Base-by-base conservation (phyloP, 2,888 invertebrate genomes). In the Teinopalpus imperialis region DNA sequence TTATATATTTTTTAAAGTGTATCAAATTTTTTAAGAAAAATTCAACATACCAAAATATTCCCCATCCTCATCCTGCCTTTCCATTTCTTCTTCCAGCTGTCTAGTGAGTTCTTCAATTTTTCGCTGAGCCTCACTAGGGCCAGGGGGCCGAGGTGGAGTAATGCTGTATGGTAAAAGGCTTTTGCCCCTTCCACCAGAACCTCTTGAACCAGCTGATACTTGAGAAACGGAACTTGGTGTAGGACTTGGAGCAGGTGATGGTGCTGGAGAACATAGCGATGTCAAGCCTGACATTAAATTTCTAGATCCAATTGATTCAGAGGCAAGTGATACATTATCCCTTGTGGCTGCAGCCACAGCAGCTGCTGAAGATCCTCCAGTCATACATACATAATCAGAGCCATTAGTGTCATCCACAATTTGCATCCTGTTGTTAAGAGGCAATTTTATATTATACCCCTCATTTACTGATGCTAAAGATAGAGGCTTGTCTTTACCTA, bases 21-120 rank as follows among this genome's bases (percentile, higher is more conserved):
- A n/a, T n/a, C n/a, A n/a, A n/a, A n/a, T n/a, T n/a, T n/a, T n/a
- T n/a, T n/a, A n/a, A n/a, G n/a, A n/a, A n/a, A n/a, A n/a, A n/a
- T n/a, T n/a, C n/a, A 30, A 13, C 90, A 90, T 87, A 97, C 98
- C 98, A 90, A 98, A 98, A 81, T 97, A 98, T 89, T 98, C 98
- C 59, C 97, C 98, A 76, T 97, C 96, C 62, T 97, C 97, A 81
- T 97, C 97, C 66, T 96, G 95, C 63, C 96, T 94, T 75, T 98
- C 98, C 94, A 98, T 96, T 89, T 98, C 97, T 74, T 97, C 97
- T 74, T 98, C 98, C 53, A 98, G 91, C 70, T 97, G 96, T 40
- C 96, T 90, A 7, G 97, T 97, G 52, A 98, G 90, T 68, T 97
- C 97, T 76, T 97, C 97, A 65, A 98, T 95, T 85, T 98, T 98